Percentiles rank a stretch among this genome's conserved stretches.
phyloP scores from a whole-genome alignment of 2,797 vertebrate genomes.

The Clarias pachynema region DNA sequence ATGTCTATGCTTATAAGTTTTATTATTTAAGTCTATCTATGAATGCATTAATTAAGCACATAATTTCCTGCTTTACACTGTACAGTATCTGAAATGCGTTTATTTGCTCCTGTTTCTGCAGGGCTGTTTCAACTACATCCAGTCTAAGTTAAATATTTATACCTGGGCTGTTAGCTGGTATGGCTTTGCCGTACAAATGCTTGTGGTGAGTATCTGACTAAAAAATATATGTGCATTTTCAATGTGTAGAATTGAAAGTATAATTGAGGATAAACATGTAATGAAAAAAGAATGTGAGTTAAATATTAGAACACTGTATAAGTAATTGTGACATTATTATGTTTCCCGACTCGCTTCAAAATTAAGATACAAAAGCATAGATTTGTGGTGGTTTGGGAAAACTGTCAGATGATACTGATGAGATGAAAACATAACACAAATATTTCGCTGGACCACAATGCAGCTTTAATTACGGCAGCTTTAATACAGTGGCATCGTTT shows the following conservation, averaged over 20 bases:
- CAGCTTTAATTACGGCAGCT: too few relatives aligned
- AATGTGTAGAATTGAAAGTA: neutral
- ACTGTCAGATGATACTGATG: neutral
- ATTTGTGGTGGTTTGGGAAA: neutral
- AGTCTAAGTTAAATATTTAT: slow-evolving; percentile 72
- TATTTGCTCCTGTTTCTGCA: slow-evolving; percentile 44
- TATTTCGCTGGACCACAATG: too few relatives aligned
- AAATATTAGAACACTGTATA: too few relatives aligned
- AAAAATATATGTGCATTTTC: neutral
- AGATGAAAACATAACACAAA: too few relatives aligned
- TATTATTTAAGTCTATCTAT: too few relatives aligned
- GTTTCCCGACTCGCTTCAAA: neutral
- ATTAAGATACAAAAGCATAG: neutral
- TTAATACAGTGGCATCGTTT: too few relatives aligned
- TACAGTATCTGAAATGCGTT: slow-evolving; percentile 12
- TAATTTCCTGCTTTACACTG: neutral
- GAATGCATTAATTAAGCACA: neutral
- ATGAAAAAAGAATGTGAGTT: neutral
- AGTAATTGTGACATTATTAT: neutral
- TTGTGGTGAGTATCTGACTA: slow-evolving; percentile 70
- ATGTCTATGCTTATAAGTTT: neutral
- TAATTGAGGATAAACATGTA: neutral
- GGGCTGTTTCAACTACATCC: slow-evolving; percentile 78
- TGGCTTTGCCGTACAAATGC: slow-evolving; percentile 80
- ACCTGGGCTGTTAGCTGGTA: slow-evolving; percentile 81